Evolutionary conservation across 2,113 vertebrate genomes (phyloP), one percentile per base, ranked within the genome.

Genomic region (Hippocampus guttulatus): DNA sequence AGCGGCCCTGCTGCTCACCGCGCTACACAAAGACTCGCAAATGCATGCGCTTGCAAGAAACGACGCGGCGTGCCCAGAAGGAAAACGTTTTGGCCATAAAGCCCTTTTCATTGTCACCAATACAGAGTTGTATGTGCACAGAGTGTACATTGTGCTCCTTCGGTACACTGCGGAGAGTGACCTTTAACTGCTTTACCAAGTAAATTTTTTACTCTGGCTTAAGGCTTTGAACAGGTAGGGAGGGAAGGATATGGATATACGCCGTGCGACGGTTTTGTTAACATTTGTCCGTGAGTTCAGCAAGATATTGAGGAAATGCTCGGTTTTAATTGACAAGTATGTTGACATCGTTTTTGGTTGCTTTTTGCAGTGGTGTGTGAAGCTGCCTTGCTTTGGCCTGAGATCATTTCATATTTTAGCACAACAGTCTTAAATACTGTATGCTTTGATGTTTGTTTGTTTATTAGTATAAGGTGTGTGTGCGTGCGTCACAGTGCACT

Each of bases 1-100:
- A 41, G 68, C 78, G 81, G 82, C 80, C 77, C 73, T 85, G 81
- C 81, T 79, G 73, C 77, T 58, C 68, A 68, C 77, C 74, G 67
- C 80, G 64, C 79, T 84, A 87, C 85, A 88, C 79, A 85, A 62
- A 85, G 80, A 85, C 81, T 87, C 62, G 62, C 51, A 84, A 87
- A 84, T 79, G 76, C 78, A 84, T 83, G 78, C 82, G 67, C 68
- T 55, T 70, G 45, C 60, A 55, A 67, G 76, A 81, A 82, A 79
- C 78, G 73, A 82, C 27, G 45, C 23, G 2, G 65, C 33, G 21
- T 64, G 40, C 81, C 73, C 75, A 62, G 40, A 14, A 72, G 71
- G 75, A 86, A 78, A 85, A 85, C 52, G 69, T 68, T 73, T 71
- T 58, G 54, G 76, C 20, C 72, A 75, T 69, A 84, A 83, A 82